phyloP scores from a whole-genome alignment of 2,888 invertebrate genomes.

The Tortricodes alternella region DNA sequence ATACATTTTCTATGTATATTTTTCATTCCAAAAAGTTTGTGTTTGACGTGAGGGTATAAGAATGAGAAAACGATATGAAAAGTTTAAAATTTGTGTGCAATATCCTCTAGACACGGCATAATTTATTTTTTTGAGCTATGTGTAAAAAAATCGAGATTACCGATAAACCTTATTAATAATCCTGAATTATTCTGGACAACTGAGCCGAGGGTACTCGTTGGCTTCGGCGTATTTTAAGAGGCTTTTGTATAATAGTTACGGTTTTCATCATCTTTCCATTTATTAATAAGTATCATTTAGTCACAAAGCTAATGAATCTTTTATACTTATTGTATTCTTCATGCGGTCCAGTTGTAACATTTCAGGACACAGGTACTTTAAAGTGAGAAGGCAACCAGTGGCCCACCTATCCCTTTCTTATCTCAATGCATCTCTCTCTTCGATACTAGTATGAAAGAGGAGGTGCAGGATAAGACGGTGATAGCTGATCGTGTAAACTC shows the following conservation, averaged over 20 bases:
- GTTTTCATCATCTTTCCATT: constrained; percentile 36
- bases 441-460: too few species aligned
- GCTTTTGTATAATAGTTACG: constrained; percentile 39
- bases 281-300: constrained; percentile 20
- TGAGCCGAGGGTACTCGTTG: constrained; percentile 2
- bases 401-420: too few species aligned
- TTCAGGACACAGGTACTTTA: background rate
- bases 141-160: too few species aligned
- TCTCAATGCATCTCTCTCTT: too few species aligned
- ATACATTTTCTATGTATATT: background rate
- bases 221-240: constrained; percentile 36
- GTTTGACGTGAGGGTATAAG: background rate
- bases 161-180: background rate
- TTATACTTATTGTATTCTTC: constrained; percentile 1
- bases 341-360: background rate
- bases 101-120: too few species aligned
- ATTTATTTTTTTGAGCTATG: too few species aligned
- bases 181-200: background rate
- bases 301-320: constrained; percentile 15
- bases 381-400: too few species aligned
- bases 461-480: too few species aligned
- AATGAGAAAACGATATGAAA: background rate
- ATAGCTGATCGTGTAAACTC: too few species aligned
- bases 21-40: constrained; percentile 4
- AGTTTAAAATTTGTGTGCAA: background rate